A percentile compares a stretch with the other conserved stretches of the same genome.
Conservation (phyloP, 2,113 vertebrate species). For the Epinephelus cyanopodus region DNA sequence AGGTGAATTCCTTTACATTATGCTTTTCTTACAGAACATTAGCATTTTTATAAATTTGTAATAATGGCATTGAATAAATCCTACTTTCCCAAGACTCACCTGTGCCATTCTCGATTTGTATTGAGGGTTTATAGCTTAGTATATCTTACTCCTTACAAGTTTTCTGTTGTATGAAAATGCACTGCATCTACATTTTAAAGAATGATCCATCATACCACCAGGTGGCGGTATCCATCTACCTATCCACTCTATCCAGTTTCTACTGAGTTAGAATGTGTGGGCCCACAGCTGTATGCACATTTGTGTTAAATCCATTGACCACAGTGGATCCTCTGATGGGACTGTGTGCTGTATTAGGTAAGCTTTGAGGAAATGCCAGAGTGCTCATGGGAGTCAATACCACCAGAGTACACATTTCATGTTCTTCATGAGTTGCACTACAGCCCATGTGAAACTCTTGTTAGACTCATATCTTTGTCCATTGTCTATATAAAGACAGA, state of each 20-base stretch:
- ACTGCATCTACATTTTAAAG: background rate
- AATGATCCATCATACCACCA: conserved; percentile 35
- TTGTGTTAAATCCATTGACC: conserved; percentile 75
- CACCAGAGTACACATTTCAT: conserved; percentile 54
- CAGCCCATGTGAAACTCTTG: background rate
- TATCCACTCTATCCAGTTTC: background rate
- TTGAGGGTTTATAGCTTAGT: background rate
- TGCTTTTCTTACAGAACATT: conserved; percentile 74
- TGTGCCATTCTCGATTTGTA: conserved; percentile 1
- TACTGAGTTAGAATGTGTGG: background rate
- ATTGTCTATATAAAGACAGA: background rate
- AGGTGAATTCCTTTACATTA: conserved; percentile 65
- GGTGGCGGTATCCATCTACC: conserved; percentile 46
- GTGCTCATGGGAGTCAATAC: conserved; percentile 61
- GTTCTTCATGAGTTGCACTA: conserved; percentile 22
- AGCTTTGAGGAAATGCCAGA: conserved; percentile 78
- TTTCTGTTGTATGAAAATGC: background rate
- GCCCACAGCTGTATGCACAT: conserved; percentile 54
- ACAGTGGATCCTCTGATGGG: conserved; percentile 52
- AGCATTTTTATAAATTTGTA: conserved; percentile 80
- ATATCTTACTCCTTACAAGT: too few relatives aligned
- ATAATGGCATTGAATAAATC: conserved; percentile 81
- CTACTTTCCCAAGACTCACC: conserved; percentile 74
- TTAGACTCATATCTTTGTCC: background rate
- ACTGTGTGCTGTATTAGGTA: conserved; percentile 55